phyloP scores from a whole-genome alignment of 1,140 invertebrate genomes.

The Triops cancriformis region DNA sequence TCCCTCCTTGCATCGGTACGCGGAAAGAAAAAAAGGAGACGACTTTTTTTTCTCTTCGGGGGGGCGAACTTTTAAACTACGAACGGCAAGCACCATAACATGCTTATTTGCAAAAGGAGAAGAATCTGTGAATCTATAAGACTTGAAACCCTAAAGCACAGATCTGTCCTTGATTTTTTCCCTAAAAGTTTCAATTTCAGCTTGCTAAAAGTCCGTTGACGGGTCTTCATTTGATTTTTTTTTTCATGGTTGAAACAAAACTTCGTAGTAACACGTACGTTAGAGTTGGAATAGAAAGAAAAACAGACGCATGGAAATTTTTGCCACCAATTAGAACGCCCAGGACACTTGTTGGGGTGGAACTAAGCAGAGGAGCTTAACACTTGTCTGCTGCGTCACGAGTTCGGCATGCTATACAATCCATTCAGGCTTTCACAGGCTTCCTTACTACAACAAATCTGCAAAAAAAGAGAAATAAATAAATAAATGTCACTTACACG shows the following conservation, averaged over 20 bases:
- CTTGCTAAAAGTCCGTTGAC: background rate
- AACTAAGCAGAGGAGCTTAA: background rate
- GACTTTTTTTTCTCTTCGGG: no score
- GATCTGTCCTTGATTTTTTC: background rate
- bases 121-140: conserved; percentile 14
- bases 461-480: background rate
- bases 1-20: background rate
- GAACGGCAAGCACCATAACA: background rate
- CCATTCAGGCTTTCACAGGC: background rate
- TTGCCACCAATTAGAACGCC: background rate
- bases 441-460: background rate
- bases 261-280: background rate
- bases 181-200: background rate
- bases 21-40: background rate
- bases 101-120: background rate
- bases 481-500: background rate
- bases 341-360: background rate
- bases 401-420: background rate
- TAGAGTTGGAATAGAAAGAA: background rate
- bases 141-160: background rate
- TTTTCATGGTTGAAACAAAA: background rate
- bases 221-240: background rate
- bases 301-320: background rate
- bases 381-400: background rate
- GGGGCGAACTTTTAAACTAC: background rate